Evolutionary conservation across 2,113 vertebrate genomes (phyloP).

Genomic region (Apodemus speciosus): DNA sequence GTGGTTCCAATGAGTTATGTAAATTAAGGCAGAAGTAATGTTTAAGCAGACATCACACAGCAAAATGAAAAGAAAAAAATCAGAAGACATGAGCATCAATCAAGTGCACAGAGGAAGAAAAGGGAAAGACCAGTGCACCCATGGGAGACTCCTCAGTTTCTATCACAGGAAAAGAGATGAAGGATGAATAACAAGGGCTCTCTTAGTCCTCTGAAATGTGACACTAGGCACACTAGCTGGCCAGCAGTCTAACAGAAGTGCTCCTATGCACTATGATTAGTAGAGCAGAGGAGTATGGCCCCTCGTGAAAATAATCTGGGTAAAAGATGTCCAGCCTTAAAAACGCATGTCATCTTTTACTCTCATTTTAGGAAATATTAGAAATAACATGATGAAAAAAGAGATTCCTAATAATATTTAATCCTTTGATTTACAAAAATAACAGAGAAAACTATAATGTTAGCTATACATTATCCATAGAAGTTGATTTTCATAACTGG

Average conservation of each 20-base stretch:
- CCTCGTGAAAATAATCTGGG: not conserved
- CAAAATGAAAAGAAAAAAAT: not conserved
- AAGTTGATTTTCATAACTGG: not conserved
- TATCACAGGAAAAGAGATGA: not conserved
- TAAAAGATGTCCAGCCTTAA: not conserved
- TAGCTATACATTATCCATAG: not conserved
- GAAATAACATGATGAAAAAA: not conserved
- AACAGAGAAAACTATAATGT: not conserved
- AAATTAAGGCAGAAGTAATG: not conserved
- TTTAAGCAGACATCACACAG: not conserved
- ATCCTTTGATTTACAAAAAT: not conserved
- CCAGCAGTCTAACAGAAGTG: not conserved
- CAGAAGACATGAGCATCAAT: not conserved
- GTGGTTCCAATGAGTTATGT: not conserved
- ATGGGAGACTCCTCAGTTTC: not conserved
- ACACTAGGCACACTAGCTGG: not conserved
- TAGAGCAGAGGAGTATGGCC: not conserved
- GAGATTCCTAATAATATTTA: not conserved
- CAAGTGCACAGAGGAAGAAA: not conserved
- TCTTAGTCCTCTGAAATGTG: not conserved
- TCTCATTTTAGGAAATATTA: not conserved
- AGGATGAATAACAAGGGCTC: not conserved
- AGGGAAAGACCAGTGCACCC: not conserved
- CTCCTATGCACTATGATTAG: fast-evolving
- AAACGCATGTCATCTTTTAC: not conserved